Base-by-base conservation (phyloP, 2,113 vertebrate genomes). In the Phalacrocorax brasilianus region DNA sequence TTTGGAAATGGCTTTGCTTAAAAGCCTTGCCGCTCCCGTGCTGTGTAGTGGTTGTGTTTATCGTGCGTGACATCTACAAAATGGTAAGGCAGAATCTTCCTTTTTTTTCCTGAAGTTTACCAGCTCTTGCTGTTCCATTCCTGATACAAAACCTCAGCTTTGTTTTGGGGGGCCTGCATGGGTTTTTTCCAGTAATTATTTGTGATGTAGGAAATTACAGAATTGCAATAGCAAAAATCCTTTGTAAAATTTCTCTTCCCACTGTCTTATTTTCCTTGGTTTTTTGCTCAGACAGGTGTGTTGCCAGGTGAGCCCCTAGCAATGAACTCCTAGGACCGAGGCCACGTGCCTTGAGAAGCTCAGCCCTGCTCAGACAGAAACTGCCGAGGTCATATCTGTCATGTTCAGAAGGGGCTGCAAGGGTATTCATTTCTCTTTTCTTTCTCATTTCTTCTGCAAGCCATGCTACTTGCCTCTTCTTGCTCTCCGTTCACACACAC, bases 1-100 rank as follows among this genome's bases (percentile, higher is more conserved):
- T 44, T 59, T 63, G 68, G 65, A 71, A 95, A 63, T 28, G 49
- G 16, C 85, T 96, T 35, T 88, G 67, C 61, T 91, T 58, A 58
- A 91, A 88, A 83, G 75, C 89, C 55, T 53, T 80, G 84, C 52
- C 1, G 7, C 52, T 94, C 70, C 63, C 6, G 11, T 49, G 35
- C 85, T 55, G 70, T 12, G 71, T 47, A 19, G 30, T 50, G 13
- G 33, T 49, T 75, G 81, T 38, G 28, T 79, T 74, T 45, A 26
- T 75, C 20, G 1, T 9, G 35, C 0, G 0, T 88, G 62, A 71
- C 59, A 13, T 65, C 80, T 77, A 28, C 38, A 47, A 44, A 72
- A 32, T 9, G 0, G 3, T 14, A 15, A 26, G 52, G 44, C 15
- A 49, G 9, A 44, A 28, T 70, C 67, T 80, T 56, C 11, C 30